These are phyloP conservation scores for Nezara viridula DNA, from an alignment of 2,888 invertebrate genomes.

Conservation along the genomic window DNA sequence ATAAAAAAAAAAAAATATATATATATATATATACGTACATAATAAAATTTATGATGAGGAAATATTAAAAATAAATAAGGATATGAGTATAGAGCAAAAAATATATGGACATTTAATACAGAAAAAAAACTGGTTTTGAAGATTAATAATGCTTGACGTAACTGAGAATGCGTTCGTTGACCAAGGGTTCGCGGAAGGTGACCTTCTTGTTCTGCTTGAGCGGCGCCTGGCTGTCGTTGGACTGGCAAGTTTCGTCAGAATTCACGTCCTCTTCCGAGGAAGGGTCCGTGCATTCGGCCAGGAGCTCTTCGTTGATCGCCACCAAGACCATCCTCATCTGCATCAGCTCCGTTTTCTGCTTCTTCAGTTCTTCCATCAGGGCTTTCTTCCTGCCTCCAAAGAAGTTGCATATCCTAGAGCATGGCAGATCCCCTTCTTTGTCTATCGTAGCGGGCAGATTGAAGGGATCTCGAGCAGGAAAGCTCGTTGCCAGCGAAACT, in stretches of 20 bases:
- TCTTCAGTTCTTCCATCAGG: slow-evolving; percentile 4
- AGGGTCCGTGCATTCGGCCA: background rate
- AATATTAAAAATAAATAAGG: too few species aligned
- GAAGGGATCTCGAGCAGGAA: background rate
- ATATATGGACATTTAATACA: background rate
- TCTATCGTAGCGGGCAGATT: background rate
- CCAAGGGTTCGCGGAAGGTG: background rate
- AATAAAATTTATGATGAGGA: too few species aligned
- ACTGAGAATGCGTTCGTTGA: background rate
- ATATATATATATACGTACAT: too few species aligned
- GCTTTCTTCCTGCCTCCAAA: slow-evolving; percentile 6
- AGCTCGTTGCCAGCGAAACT: background rate
- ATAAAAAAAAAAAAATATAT: too few species aligned
- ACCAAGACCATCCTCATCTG: slow-evolving; percentile 18
- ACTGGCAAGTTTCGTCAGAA: background rate
- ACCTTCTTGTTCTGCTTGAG: background rate
- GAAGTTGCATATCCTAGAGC: background rate
- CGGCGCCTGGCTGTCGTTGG: background rate
- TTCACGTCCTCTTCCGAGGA: background rate
- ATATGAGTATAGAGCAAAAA: background rate
- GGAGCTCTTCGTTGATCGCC: slow-evolving; percentile 37
- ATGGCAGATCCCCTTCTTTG: background rate
- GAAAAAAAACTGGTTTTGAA: background rate
- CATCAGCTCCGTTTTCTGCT: slow-evolving; percentile 32
- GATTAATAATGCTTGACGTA: background rate